A percentile compares a stretch with the other conserved stretches of the same genome.
Evolutionary conservation across 2,797 vertebrate genomes (phyloP).

Genomic region (Sebastiscus tertius): DNA sequence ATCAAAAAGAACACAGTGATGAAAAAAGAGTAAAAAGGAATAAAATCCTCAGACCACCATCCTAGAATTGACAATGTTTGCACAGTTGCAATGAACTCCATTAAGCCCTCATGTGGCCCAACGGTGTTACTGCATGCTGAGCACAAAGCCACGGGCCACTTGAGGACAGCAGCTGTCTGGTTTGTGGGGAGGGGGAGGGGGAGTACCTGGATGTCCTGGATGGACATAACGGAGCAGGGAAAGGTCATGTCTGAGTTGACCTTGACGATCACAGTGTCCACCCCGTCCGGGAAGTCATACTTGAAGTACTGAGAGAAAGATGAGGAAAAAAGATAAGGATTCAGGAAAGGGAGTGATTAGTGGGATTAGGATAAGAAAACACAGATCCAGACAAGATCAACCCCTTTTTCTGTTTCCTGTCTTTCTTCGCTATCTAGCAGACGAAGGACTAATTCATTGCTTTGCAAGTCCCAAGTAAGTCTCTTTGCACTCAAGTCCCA

Average conservation of each 20-base stretch:
- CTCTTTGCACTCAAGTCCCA: no score
- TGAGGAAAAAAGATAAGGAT: neutral
- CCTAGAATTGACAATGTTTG: neutral
- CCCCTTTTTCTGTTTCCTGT: neutral
- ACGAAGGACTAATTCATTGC: no score
- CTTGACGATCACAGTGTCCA: conserved; percentile 95
- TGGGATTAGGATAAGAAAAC: neutral
- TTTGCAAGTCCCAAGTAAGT: no score
- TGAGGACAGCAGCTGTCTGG: conserved; percentile 14
- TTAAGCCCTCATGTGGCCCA: conserved; percentile 13
- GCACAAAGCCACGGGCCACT: neutral
- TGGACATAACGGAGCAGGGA: conserved; percentile 96
- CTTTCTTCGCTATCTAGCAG: neutral
- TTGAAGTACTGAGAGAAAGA: conserved; percentile 89
- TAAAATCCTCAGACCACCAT: neutral
- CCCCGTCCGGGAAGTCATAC: conserved; percentile 90
- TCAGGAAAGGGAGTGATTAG: neutral
- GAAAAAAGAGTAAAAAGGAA: neutral
- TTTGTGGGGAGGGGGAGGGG: neutral
- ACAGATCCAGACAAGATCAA: neutral
- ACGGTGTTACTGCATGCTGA: conserved; percentile 3
- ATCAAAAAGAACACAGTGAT: neutral
- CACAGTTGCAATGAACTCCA: neutral
- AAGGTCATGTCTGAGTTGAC: conserved; percentile 91
- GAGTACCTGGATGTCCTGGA: conserved; percentile 94